Evolutionary conservation across 2,113 vertebrate species (phyloP).

Genomic region (Eleginops maclovinus): DNA sequence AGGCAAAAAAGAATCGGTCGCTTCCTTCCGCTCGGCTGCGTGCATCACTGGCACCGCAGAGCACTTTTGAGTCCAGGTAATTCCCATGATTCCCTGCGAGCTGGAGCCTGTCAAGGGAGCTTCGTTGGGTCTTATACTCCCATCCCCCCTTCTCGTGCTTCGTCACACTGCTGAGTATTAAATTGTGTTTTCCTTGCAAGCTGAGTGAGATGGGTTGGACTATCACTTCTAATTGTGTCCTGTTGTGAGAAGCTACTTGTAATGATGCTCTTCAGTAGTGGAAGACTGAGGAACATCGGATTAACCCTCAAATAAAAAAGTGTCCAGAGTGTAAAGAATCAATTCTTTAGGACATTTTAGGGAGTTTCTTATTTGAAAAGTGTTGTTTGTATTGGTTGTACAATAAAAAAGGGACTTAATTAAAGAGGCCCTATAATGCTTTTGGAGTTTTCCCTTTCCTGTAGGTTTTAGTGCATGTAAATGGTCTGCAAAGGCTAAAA

Average conservation of each 20-base stretch:
- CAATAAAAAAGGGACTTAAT: too few relatives aligned
- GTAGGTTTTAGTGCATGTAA: too few relatives aligned
- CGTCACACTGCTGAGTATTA: not conserved
- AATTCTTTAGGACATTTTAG: not conserved
- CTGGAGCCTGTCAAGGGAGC: conserved; percentile 12
- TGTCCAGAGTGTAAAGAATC: not conserved
- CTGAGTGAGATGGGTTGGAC: not conserved
- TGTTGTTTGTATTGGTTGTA: not conserved
- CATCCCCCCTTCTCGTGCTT: not conserved
- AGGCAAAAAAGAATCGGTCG: not conserved
- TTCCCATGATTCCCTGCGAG: conserved; percentile 40
- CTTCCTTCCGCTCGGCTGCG: conserved; percentile 19
- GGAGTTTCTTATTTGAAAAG: not conserved
- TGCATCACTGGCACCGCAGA: not conserved
- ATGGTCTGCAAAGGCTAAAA: too few relatives aligned
- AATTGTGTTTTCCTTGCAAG: not conserved
- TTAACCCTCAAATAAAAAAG: not conserved
- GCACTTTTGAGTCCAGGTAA: conserved; percentile 44
- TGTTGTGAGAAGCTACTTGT: not conserved
- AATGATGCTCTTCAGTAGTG: not conserved
- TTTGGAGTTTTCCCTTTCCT: too few relatives aligned
- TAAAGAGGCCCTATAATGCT: too few relatives aligned
- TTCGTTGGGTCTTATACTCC: not conserved
- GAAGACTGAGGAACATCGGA: not conserved
- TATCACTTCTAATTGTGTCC: not conserved